Conservation (phyloP, 2,113 vertebrate species). For the Heterotis niloticus region DNA sequence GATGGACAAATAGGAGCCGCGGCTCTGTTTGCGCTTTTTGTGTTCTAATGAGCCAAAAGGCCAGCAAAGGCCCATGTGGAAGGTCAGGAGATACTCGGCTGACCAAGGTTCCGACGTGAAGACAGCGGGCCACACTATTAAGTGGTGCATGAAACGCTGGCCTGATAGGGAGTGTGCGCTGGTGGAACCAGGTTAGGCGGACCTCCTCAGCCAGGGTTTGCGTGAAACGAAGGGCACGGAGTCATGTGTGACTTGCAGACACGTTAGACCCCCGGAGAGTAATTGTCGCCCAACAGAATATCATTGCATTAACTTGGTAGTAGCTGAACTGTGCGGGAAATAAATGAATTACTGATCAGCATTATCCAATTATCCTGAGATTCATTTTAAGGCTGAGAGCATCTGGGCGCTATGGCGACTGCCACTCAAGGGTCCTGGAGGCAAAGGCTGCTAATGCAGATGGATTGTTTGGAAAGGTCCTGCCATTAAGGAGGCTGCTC, state of each 20-base stretch:
- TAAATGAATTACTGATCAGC: conserved; percentile 19
- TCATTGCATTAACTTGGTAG: conserved; percentile 13
- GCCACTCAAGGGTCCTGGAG: neutral
- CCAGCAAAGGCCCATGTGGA: neutral
- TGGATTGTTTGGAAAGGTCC: conserved; percentile 11
- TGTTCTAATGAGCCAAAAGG: neutral
- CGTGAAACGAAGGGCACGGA: neutral
- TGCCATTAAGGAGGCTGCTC: neutral
- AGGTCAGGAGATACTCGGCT: neutral
- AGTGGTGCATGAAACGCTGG: neutral
- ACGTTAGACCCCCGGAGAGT: neutral
- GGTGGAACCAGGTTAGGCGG: neutral
- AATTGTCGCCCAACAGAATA: conserved; percentile 7
- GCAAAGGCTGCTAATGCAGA: conserved; percentile 10
- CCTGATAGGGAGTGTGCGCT: neutral
- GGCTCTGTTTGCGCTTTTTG: neutral
- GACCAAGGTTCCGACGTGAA: neutral
- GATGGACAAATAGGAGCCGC: too few relatives aligned
- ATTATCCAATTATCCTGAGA: conserved; percentile 11
- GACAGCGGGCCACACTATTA: neutral
- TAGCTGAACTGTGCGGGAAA: neutral
- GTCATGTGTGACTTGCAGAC: conserved; percentile 5
- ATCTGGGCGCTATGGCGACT: neutral
- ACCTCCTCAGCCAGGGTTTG: neutral
- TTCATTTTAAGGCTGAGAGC: neutral